Evolutionary conservation across 2,113 vertebrate genomes (phyloP).

Genomic region (Neogobius melanostomus): DNA sequence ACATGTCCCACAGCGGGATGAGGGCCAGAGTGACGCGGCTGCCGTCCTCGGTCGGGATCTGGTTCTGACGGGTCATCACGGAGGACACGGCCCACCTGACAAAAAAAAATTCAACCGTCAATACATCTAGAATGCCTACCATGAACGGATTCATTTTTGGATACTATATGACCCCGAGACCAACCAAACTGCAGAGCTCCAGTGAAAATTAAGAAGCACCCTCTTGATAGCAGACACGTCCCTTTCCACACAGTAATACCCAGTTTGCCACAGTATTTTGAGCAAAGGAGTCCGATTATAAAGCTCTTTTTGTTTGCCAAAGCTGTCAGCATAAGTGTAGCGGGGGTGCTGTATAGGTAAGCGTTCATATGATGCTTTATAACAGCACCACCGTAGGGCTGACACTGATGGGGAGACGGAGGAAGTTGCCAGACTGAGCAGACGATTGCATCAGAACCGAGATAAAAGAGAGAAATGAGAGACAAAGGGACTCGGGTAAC

Average conservation of each 20-base stretch:
- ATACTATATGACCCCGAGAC: too few relatives aligned
- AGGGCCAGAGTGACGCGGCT: conserved; percentile 92
- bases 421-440: conserved; percentile 29
- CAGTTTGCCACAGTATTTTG: too few relatives aligned
- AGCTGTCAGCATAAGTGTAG: too few relatives aligned
- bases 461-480: conserved; percentile 7
- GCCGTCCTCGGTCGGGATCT: conserved; percentile 96
- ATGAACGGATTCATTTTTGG: too few relatives aligned
- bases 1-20: conserved; percentile 99
- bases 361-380: background rate
- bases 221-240: too few relatives aligned
- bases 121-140: too few relatives aligned
- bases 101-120: too few relatives aligned
- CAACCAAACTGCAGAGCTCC: too few relatives aligned
- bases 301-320: too few relatives aligned
- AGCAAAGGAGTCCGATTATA: too few relatives aligned
- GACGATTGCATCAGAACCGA: conserved; percentile 24
- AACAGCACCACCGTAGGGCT: background rate
- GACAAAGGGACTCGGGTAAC: conserved; percentile 12
- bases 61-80: conserved; percentile 98
- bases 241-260: too few relatives aligned
- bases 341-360: background rate
- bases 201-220: too few relatives aligned
- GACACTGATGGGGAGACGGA: background rate
- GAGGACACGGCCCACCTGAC: conserved; percentile 96